These are phyloP conservation scores for Panonychus citri DNA, from an alignment of 1,140 invertebrate species.

Conservation along the genomic window DNA sequence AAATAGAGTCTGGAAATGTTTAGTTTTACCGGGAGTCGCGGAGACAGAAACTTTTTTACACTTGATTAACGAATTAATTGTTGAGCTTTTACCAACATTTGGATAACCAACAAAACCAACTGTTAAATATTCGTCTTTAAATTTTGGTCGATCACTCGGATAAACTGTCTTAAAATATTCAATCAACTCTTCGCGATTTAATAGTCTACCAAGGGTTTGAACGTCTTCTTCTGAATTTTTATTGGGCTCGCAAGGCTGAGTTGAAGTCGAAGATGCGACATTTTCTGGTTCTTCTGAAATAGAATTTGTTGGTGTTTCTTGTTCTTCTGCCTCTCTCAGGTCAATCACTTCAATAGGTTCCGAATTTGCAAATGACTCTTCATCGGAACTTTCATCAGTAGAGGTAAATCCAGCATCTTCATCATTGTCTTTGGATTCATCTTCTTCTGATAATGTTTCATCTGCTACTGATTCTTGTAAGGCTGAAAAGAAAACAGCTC, in stretches of 20 bases:
- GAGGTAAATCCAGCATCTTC: no score
- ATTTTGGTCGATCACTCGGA: neutral
- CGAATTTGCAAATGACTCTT: no score
- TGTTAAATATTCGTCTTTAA: constrained; percentile 1
- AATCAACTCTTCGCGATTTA: constrained; percentile 1
- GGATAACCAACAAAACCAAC: constrained; percentile 58
- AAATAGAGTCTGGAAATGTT: constrained; percentile 70
- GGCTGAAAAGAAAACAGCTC: constrained; percentile 64
- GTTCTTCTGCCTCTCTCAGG: neutral
- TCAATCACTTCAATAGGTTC: no score
- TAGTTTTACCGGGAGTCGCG: constrained; percentile 86
- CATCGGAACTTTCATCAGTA: no score
- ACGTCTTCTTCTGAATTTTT: neutral
- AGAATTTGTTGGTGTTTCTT: neutral
- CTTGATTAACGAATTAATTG: constrained; percentile 74
- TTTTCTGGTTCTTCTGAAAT: constrained; percentile 1
- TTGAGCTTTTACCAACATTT: constrained; percentile 98
- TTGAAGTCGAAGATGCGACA: neutral
- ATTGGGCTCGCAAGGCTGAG: neutral
- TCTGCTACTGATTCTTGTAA: constrained; percentile 18
- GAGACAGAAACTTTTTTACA: constrained; percentile 86
- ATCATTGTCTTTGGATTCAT: no score
- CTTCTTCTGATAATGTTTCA: neutral
- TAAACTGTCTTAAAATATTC: constrained; percentile 4
- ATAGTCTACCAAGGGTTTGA: neutral